Conservation (phyloP, 2,888 invertebrate species). For the Apotomis betuletana region DNA sequence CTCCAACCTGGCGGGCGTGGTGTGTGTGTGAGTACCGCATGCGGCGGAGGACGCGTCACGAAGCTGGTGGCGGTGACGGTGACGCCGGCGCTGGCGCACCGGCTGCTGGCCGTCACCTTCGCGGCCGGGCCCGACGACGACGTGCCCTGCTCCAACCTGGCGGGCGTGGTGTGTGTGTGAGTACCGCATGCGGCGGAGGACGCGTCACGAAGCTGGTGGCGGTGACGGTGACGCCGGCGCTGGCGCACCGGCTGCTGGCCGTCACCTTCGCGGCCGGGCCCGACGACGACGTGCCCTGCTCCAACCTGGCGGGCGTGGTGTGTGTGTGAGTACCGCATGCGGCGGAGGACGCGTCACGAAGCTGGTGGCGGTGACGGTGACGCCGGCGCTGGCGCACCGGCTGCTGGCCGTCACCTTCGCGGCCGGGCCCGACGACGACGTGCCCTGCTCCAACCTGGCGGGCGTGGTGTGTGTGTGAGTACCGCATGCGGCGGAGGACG, state of each 20-base stretch:
- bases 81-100: slow-evolving; percentile 91
- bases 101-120: slow-evolving; percentile 94
- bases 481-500: too few species aligned
- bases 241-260: slow-evolving; percentile 94
- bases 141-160: slow-evolving; percentile 93
- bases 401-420: too few species aligned
- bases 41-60: slow-evolving; percentile 45
- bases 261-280: slow-evolving; percentile 92
- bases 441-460: too few species aligned
- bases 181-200: slow-evolving; percentile 64
- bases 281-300: slow-evolving; percentile 93
- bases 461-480: too few species aligned
- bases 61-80: slow-evolving; percentile 93
- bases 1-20: slow-evolving; percentile 94
- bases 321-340: slow-evolving; percentile 88
- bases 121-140: slow-evolving; percentile 92
- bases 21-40: slow-evolving; percentile 90
- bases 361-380: slow-evolving; percentile 87
- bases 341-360: slow-evolving; percentile 67
- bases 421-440: too few species aligned
- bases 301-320: slow-evolving; percentile 94
- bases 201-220: slow-evolving; percentile 87
- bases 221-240: slow-evolving; percentile 85
- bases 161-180: slow-evolving; percentile 96
- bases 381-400: too few species aligned